Percentiles rank a stretch among this genome's conserved stretches.
Conservation (phyloP, 2,113 vertebrate genomes). For the Engystomops pustulosus region DNA sequence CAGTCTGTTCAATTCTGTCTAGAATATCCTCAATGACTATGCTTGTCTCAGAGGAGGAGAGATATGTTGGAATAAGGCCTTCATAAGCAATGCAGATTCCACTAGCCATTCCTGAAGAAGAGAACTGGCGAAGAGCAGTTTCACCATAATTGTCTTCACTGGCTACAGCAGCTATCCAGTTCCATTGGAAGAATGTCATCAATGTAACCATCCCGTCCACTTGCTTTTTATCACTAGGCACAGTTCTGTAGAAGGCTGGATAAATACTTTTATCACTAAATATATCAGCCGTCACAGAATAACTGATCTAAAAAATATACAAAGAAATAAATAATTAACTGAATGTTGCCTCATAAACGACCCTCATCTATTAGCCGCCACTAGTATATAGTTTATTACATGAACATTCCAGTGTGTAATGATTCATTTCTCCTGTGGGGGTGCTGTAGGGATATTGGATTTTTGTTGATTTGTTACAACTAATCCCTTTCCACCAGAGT, state of each 20-base stretch:
- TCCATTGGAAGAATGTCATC: conserved; percentile 79
- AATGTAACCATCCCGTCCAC: conserved; percentile 73
- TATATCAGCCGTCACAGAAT: conserved; percentile 76
- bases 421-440: background rate
- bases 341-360: too few relatives aligned
- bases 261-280: conserved; percentile 78
- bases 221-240: conserved; percentile 80
- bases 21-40: conserved; percentile 57
- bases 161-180: conserved; percentile 79
- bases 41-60: conserved; percentile 23
- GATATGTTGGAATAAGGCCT: conserved; percentile 71
- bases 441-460: background rate
- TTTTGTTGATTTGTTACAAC: too few relatives aligned
- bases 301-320: conserved; percentile 70
- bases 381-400: background rate
- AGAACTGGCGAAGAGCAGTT: conserved; percentile 76
- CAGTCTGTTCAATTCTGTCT: conserved; percentile 27
- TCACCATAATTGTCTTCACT: conserved; percentile 81
- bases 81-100: conserved; percentile 84
- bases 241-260: conserved; percentile 87
- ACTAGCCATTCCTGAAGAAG: conserved; percentile 61
- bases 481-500: too few relatives aligned
- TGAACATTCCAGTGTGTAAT: background rate
- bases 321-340: too few relatives aligned
- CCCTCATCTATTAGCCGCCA: too few relatives aligned